Conservation (phyloP, 2,797 vertebrate species). For the Columba guinea region DNA sequence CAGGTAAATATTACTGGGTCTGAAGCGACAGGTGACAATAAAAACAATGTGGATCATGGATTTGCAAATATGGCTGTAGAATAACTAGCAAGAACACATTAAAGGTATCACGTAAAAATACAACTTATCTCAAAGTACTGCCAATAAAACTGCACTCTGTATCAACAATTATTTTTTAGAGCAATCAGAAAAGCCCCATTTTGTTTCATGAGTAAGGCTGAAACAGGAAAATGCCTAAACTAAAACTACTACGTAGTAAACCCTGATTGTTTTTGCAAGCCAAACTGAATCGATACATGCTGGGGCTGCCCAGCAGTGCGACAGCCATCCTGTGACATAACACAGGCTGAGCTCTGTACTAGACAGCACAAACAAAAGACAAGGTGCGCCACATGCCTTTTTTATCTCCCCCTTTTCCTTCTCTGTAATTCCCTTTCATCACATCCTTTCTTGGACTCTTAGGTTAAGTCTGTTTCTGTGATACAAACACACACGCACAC, state of each 20-base stretch:
- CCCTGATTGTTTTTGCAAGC: neutral
- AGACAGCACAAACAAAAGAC: rapidly evolving
- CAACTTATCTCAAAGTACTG: neutral
- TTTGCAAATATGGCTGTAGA: neutral
- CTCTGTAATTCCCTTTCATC: neutral
- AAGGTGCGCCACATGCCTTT: neutral
- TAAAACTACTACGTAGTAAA: neutral
- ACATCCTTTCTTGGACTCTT: neutral
- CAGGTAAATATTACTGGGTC: neutral
- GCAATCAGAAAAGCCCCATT: neutral
- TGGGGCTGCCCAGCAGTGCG: neutral
- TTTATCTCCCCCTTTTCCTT: neutral
- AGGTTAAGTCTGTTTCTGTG: neutral
- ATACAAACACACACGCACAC: rapidly evolving
- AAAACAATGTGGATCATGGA: neutral
- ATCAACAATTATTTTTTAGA: neutral
- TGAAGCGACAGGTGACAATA: neutral
- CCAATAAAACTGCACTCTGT: neutral
- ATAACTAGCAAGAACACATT: neutral
- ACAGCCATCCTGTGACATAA: neutral
- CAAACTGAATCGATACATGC: neutral
- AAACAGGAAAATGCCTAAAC: neutral
- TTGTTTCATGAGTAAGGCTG: neutral
- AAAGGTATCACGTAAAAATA: neutral
- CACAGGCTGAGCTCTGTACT: neutral